Evolutionary conservation across 2,797 vertebrate genomes (phyloP).

Genomic region (Notamacropus eugenii): DNA sequence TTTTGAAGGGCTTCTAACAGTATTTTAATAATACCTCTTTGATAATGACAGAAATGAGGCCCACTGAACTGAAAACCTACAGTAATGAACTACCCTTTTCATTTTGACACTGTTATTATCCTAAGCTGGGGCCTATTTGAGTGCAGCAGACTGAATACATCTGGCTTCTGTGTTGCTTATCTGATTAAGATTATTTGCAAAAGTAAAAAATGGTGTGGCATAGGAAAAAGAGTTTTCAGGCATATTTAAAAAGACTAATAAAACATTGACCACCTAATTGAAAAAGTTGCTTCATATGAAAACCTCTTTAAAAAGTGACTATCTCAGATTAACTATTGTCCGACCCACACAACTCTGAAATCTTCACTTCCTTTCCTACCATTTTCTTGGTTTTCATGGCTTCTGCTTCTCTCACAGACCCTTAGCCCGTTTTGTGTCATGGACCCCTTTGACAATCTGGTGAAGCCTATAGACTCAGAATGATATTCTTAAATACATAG

Average conservation of each 20-base stretch:
- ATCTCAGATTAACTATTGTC: constrained; percentile 38
- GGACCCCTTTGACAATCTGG: neutral
- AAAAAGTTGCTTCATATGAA: constrained; percentile 6
- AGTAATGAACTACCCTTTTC: constrained; percentile 27
- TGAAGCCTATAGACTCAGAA: neutral
- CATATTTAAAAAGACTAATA: constrained; percentile 41
- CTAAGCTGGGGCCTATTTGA: constrained; percentile 31
- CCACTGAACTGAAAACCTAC: constrained; percentile 38
- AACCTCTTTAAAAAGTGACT: neutral
- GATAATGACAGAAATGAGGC: neutral
- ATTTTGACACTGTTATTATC: constrained; percentile 41
- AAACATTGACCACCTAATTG: constrained; percentile 31
- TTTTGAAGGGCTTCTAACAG: constrained; percentile 31
- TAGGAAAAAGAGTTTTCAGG: constrained; percentile 43
- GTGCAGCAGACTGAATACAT: constrained; percentile 35
- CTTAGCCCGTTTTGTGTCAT: neutral
- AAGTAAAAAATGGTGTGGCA: constrained; percentile 21
- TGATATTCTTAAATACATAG: neutral
- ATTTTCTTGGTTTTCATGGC: neutral
- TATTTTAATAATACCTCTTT: constrained; percentile 43
- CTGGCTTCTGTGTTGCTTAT: constrained; percentile 47
- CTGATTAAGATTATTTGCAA: constrained; percentile 64
- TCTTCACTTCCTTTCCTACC: neutral
- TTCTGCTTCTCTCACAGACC: neutral
- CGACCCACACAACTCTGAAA: neutral